Percentiles rank a stretch among this genome's conserved stretches.
Conservation (phyloP, 2,888 invertebrate species). For the Napeogenes inachia region DNA sequence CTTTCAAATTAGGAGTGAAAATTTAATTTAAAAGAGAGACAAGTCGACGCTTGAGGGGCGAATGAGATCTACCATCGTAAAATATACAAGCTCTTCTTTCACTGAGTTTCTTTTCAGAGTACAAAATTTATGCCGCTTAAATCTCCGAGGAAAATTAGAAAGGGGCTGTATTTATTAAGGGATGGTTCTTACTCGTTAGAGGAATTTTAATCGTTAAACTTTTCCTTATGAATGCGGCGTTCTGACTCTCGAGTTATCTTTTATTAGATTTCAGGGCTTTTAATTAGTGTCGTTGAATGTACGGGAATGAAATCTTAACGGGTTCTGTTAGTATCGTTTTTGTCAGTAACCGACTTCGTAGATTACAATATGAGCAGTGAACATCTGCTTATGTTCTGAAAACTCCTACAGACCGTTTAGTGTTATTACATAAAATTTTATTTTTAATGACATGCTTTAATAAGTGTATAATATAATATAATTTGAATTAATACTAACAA, state of each 20-base stretch:
- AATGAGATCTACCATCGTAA: slow-evolving; percentile 72
- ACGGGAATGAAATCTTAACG: slow-evolving; percentile 60
- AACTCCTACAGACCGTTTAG: slow-evolving; percentile 14
- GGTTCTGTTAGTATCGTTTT: slow-evolving; percentile 40
- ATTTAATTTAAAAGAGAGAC: slow-evolving; percentile 79
- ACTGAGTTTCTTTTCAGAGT: slow-evolving; percentile 73
- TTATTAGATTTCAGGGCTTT: slow-evolving; percentile 67
- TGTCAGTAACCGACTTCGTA: slow-evolving; percentile 15
- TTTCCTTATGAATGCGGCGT: slow-evolving; percentile 73
- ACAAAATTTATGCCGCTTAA: slow-evolving; percentile 73
- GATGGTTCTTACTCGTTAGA: slow-evolving; percentile 71
- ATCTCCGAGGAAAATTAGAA: slow-evolving; percentile 73
- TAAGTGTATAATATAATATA: too few relatives aligned
- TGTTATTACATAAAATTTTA: slow-evolving; percentile 1
- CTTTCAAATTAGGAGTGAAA: slow-evolving; percentile 79
- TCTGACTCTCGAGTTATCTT: slow-evolving; percentile 69
- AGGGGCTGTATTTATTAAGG: slow-evolving; percentile 73
- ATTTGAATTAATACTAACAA: too few relatives aligned
- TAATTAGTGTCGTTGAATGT: slow-evolving; percentile 69
- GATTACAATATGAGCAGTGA: slow-evolving; percentile 17
- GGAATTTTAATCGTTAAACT: slow-evolving; percentile 74
- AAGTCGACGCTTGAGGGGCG: slow-evolving; percentile 70
- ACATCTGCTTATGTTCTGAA: slow-evolving; percentile 16
- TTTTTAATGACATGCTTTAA: too few relatives aligned
- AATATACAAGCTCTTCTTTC: slow-evolving; percentile 75